Conservation (phyloP, 2,797 vertebrate species). For the Clamator glandarius region DNA sequence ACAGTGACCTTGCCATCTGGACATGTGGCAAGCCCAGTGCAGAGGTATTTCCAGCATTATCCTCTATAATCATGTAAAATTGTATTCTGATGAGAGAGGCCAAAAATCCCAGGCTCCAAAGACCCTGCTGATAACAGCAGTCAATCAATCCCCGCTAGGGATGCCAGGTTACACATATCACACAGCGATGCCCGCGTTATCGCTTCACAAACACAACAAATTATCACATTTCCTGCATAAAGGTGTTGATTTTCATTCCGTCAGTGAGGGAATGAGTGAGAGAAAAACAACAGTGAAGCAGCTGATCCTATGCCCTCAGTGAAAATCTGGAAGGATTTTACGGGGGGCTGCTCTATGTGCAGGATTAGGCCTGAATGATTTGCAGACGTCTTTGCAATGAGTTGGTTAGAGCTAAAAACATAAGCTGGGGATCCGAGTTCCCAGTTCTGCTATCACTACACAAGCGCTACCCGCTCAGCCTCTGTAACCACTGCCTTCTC, state of each 20-base stretch:
- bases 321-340: neutral
- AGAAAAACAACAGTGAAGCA: neutral
- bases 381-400: constrained; percentile 15
- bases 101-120: constrained; percentile 35
- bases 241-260: neutral
- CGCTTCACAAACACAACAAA: neutral
- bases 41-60: constrained; percentile 43
- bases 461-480: neutral
- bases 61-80: constrained; percentile 30
- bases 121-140: neutral
- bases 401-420: neutral
- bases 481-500: neutral
- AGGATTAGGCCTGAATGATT: constrained; percentile 17
- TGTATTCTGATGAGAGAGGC: constrained; percentile 21
- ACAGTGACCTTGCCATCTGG: constrained; percentile 56
- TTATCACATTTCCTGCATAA: neutral
- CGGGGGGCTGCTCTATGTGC: neutral
- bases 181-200: neutral
- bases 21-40: neutral
- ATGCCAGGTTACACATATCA: neutral
- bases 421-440: neutral
- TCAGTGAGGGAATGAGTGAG: too few relatives aligned
- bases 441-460: rapidly evolving
- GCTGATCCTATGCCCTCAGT: neutral
- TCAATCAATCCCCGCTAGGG: neutral